These are phyloP conservation scores for Amphipyra berbera DNA, from an alignment of 2,888 invertebrate genomes.

Conservation along the genomic window DNA sequence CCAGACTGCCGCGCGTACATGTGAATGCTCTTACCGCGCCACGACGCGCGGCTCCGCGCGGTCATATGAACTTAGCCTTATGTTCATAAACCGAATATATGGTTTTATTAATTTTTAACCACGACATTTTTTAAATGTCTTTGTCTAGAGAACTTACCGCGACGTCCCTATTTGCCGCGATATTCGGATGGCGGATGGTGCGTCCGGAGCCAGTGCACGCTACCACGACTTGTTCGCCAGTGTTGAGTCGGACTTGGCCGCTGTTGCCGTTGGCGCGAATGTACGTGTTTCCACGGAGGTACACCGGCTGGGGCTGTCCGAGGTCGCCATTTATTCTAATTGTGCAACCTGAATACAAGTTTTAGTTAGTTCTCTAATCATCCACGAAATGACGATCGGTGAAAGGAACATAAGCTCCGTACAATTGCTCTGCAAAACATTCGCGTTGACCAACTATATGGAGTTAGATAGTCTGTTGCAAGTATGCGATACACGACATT, in stretches of 20 bases:
- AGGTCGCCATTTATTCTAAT: conserved; percentile 87
- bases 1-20: too few relatives aligned
- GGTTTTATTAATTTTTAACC: too few relatives aligned
- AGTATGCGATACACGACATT: neutral
- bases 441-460: too few relatives aligned
- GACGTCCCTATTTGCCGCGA: conserved; percentile 54
- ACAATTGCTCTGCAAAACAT: too few relatives aligned
- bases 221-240: conserved; percentile 75
- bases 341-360: conserved; percentile 75
- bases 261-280: conserved; percentile 75
- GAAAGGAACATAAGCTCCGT: too few relatives aligned
- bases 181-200: conserved; percentile 75
- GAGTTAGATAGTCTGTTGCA: too few relatives aligned
- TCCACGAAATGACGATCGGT: too few relatives aligned
- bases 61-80: too few relatives aligned
- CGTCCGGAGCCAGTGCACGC: conserved; percentile 79
- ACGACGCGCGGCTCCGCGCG: too few relatives aligned
- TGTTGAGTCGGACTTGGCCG: conserved; percentile 72
- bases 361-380: neutral
- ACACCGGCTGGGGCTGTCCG: conserved; percentile 90
- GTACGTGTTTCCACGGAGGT: conserved; percentile 81
- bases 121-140: neutral
- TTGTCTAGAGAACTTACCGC: conserved; percentile 37
- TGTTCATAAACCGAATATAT: too few relatives aligned
- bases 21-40: too few relatives aligned